phyloP scores from a whole-genome alignment of 2,888 invertebrate species.

The Brassicogethes aeneus region DNA sequence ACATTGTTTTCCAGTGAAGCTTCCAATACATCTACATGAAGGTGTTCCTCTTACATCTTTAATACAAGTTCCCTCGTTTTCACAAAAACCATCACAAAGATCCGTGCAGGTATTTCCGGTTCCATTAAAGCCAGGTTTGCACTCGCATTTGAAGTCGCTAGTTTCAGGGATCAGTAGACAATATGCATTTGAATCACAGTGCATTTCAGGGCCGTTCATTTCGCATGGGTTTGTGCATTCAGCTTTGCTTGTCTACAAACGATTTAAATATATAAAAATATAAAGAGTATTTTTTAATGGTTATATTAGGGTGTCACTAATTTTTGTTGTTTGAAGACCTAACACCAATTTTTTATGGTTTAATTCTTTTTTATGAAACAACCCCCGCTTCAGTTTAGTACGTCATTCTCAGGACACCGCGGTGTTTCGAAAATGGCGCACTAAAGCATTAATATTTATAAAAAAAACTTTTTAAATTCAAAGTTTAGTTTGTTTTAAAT shows the following conservation, averaged over 20 bases:
- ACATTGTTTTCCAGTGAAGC: constrained; percentile 84
- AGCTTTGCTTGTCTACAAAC: constrained; percentile 57
- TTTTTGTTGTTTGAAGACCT: too few species aligned
- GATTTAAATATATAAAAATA: neutral
- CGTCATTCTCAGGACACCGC: too few species aligned
- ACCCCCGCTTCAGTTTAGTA: too few species aligned
- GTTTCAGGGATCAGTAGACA: constrained; percentile 77
- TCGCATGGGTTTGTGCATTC: constrained; percentile 91
- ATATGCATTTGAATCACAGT: constrained; percentile 81
- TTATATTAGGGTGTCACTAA: too few species aligned
- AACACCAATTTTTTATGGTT: too few species aligned
- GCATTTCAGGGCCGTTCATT: constrained; percentile 69
- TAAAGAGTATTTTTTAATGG: too few species aligned
- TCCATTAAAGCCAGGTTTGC: constrained; percentile 88
- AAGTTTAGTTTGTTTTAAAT: too few species aligned
- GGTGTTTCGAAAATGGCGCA: too few species aligned
- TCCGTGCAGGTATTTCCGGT: constrained; percentile 76
- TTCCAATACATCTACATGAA: constrained; percentile 82
- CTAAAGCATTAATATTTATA: too few species aligned
- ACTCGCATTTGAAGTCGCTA: constrained; percentile 81
- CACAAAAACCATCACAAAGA: constrained; percentile 77
- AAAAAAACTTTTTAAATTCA: too few species aligned
- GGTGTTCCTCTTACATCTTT: constrained; percentile 78
- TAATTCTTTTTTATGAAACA: too few species aligned
- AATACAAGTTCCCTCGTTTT: constrained; percentile 82